Evolutionary conservation across 2,113 vertebrate genomes (phyloP).

Genomic region (Marmota flaviventris): DNA sequence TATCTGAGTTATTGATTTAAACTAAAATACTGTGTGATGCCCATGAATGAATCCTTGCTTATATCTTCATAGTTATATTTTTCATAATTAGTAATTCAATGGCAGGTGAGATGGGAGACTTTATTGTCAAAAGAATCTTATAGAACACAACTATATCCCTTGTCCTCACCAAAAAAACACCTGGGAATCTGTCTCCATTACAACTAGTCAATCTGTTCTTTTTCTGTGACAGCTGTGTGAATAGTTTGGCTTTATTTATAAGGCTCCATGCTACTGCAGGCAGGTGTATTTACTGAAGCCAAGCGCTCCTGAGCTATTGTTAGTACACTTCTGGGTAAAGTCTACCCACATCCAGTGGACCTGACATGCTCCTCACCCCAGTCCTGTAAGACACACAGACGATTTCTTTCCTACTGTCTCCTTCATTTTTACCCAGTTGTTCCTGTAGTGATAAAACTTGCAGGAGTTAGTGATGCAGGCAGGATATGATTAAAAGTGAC

Average conservation of each 20-base stretch:
- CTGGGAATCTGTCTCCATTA: not conserved
- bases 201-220: not conserved
- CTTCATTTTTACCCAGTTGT: not conserved
- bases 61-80: not conserved
- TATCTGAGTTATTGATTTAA: not conserved
- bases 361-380: not conserved
- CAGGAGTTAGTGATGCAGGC: not conserved
- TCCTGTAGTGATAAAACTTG: not conserved
- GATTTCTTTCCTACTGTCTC: not conserved
- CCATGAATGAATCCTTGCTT: not conserved
- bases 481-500: not conserved
- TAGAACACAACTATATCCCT: not conserved
- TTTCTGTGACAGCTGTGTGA: not conserved
- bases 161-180: not conserved
- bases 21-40: not conserved
- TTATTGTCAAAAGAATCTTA: not conserved
- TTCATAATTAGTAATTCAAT: not conserved
- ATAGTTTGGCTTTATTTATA: not conserved
- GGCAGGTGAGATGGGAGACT: not conserved
- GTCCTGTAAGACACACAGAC: not conserved
- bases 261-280: not conserved
- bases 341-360: not conserved
- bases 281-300: not conserved
- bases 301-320: not conserved
- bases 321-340: not conserved